Conservation (phyloP, 2,888 invertebrate genomes). For the Brenthis hecate region DNA sequence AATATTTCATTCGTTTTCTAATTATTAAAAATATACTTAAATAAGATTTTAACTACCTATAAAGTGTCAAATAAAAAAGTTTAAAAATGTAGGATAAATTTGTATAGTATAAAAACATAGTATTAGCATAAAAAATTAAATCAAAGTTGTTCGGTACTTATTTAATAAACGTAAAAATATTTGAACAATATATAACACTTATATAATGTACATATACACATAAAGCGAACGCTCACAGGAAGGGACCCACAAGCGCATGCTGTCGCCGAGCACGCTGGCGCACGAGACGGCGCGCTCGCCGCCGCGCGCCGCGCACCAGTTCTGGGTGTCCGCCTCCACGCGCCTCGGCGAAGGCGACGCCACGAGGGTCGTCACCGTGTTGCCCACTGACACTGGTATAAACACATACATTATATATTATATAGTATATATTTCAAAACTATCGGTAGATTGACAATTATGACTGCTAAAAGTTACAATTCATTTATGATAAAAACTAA, state of each 20-base stretch:
- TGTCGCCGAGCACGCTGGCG: constrained; percentile 86
- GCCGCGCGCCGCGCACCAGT: constrained; percentile 88
- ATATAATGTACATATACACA: too few species aligned
- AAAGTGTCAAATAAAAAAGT: too few species aligned
- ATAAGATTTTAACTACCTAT: too few species aligned
- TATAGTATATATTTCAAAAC: background rate
- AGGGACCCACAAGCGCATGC: constrained; percentile 88
- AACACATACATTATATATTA: background rate
- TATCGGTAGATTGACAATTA: background rate
- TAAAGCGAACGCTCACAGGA: constrained; percentile 63
- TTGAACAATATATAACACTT: too few species aligned
- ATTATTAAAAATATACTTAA: too few species aligned
- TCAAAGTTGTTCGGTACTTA: too few species aligned
- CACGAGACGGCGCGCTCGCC: constrained; percentile 88
- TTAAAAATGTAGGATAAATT: too few species aligned
- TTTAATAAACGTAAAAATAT: too few species aligned
- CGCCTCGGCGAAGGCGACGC: constrained; percentile 92
- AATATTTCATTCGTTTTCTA: too few species aligned
- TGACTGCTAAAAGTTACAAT: background rate
- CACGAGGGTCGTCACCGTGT: constrained; percentile 88
- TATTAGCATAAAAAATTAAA: too few species aligned
- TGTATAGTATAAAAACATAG: too few species aligned
- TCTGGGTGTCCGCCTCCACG: constrained; percentile 88
- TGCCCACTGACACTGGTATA: constrained; percentile 86
- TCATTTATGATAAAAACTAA: too few species aligned